Base-by-base conservation (phyloP, 1,140 invertebrate genomes). In the Tetragonula clypearis region DNA sequence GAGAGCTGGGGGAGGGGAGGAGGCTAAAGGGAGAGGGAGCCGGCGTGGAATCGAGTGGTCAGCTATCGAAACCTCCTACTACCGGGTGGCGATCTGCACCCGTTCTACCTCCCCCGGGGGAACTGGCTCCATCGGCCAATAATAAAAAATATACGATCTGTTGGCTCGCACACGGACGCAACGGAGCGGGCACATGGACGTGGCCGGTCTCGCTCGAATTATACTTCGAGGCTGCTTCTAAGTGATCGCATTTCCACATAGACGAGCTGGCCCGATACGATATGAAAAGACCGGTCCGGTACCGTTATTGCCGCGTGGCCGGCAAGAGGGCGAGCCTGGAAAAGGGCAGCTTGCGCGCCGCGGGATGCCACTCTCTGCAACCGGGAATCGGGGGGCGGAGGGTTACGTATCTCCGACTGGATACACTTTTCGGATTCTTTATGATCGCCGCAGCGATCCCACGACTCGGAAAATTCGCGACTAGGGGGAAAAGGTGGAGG, bases 201-300 rank as follows among this genome's bases (percentile, higher is more conserved):
- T 49, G 84, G 76, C 82, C 74, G 79, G 86, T 88, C 85, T 81
- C 78, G 76, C 85, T 82, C 90, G 90, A 94, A 94, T 94, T 94
- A 94, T 94, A 93, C 93, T 88, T 92, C 92, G 92, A 92, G 91
- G 90, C 90, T 90, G 92, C 88, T 92, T 94, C 92, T 94, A 94
- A 94, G 93, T 92, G 93, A 94, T 94, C 94, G 92, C 92, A 95
- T 95, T 94, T 94, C 92, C 94, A 95, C 94, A 95, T 95, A 94
- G 93, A 95, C 94, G 93, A 95, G 93, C 88, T 94, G 89, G 86
- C 88, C 91, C 90, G 90, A 93, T 93, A 88, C 88, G 89, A 93
- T 93, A 94, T 93, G 92, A 49, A 92, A 92, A 93, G 90, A 93
- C 87, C 88, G 87, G 87, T 86, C 41, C 86, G 86, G 78, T 87